Conservation (phyloP, 2,888 invertebrate genomes). For the Amphimallon solstitiale region DNA sequence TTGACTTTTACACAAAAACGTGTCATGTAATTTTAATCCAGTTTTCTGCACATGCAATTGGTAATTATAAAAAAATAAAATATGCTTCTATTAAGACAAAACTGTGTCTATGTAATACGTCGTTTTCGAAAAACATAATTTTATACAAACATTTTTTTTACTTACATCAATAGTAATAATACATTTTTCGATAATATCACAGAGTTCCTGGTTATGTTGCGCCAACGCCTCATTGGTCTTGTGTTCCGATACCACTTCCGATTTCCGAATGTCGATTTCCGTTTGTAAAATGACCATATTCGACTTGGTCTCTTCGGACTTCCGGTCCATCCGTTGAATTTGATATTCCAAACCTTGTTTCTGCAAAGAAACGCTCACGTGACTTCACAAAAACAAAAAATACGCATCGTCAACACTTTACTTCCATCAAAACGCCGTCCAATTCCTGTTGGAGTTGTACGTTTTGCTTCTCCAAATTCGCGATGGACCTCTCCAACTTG, state of each 20-base stretch:
- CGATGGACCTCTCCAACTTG: conserved; percentile 27
- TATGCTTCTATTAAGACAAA: too few relatives aligned
- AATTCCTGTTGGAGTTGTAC: conserved; percentile 15
- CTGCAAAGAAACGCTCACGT: not conserved
- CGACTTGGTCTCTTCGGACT: conserved; percentile 26
- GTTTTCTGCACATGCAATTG: too few relatives aligned
- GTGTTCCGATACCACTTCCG: conserved; percentile 26
- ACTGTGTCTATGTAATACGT: too few relatives aligned
- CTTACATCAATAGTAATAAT: conserved; percentile 34
- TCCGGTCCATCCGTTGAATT: conserved; percentile 20
- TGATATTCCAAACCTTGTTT: conserved; percentile 32
- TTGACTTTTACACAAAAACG: not conserved
- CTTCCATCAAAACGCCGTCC: conserved; percentile 23
- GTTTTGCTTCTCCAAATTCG: conserved; percentile 30
- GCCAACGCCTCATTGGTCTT: conserved; percentile 22
- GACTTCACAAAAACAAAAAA: too few relatives aligned
- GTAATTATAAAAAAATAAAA: too few relatives aligned
- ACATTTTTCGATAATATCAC: conserved; percentile 35
- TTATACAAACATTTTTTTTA: not conserved
- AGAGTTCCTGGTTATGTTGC: conserved; percentile 16
- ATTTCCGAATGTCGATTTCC: conserved; percentile 30
- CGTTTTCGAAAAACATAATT: too few relatives aligned
- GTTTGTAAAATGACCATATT: conserved; percentile 28
- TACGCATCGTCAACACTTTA: too few relatives aligned
- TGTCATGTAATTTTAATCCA: too few relatives aligned